Percentiles rank a stretch among this genome's conserved stretches.
Conservation (phyloP, 2,797 vertebrate genomes). For the Eupleurogrammus muticus region DNA sequence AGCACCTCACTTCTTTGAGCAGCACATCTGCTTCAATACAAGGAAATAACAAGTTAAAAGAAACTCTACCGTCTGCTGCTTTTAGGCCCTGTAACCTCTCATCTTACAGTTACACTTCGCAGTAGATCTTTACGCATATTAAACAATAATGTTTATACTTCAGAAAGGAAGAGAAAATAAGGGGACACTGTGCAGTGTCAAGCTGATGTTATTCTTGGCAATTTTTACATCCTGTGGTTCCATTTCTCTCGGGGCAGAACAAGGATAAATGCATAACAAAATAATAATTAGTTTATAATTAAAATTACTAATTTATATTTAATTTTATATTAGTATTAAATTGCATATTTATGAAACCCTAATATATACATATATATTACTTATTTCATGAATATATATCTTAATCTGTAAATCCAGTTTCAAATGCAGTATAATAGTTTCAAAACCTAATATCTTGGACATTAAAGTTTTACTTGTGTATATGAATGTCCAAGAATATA, state of each 20-base stretch:
- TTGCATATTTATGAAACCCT: background rate
- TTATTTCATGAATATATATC: background rate
- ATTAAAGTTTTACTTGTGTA: background rate
- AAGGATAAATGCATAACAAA: constrained; percentile 25
- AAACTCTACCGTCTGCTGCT: constrained; percentile 6
- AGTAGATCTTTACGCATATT: constrained; percentile 29
- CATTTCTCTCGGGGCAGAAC: constrained; percentile 8
- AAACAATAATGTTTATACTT: constrained; percentile 47
- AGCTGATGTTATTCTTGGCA: constrained; percentile 50
- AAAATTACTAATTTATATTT: background rate
- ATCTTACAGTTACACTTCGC: constrained; percentile 9
- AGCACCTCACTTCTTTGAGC: background rate
- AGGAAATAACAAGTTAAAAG: constrained; percentile 10
- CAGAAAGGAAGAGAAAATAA: constrained; percentile 18
- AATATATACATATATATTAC: background rate
- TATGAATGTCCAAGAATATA: background rate
- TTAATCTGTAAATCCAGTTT: background rate
- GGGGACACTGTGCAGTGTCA: constrained; percentile 32
- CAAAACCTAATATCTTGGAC: background rate
- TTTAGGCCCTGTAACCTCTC: constrained; percentile 24
- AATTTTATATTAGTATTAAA: background rate
- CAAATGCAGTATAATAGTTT: constrained; percentile 1
- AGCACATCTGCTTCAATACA: background rate
- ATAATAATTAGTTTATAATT: background rate
- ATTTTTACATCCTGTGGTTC: constrained; percentile 46